These are phyloP conservation scores for Pyrrhosoma nymphula DNA, from an alignment of 2,888 invertebrate genomes.

Conservation along the genomic window DNA sequence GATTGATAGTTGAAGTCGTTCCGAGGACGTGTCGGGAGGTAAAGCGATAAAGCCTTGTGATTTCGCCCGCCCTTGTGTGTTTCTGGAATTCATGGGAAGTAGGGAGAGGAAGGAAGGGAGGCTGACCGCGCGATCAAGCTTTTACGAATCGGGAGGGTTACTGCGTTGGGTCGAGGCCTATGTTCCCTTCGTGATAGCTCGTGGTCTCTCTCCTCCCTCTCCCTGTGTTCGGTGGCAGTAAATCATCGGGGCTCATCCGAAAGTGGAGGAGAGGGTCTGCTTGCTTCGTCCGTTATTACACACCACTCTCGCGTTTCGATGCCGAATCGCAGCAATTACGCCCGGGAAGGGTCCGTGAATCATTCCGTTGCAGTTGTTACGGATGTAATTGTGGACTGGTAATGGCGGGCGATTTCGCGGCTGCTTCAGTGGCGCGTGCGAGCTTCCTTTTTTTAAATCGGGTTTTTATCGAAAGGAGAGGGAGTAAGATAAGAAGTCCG, in stretches of 20 bases:
- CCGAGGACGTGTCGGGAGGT: background rate
- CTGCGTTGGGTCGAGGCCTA: background rate
- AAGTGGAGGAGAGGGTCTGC: background rate
- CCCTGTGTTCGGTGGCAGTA: background rate
- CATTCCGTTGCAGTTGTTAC: background rate
- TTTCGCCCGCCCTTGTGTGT: background rate
- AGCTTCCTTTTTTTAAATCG: background rate
- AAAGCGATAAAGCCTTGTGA: background rate
- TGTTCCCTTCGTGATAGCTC: background rate
- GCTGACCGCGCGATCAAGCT: background rate
- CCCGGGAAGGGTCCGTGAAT: background rate
- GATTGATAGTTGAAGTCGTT: background rate
- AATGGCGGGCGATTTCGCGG: background rate
- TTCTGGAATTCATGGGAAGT: background rate
- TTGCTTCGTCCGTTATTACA: background rate
- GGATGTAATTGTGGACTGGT: background rate
- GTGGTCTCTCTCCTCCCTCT: background rate
- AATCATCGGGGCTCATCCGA: background rate
- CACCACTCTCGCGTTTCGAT: background rate
- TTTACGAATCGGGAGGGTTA: background rate
- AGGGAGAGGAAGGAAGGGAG: no score
- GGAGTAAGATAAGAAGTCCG: no score
- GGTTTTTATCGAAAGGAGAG: background rate
- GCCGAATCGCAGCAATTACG: background rate
- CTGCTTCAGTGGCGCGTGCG: background rate